Evolutionary conservation across 2,113 vertebrate species (phyloP), one percentile per base, ranked within the genome.

Genomic region (Oxyura jamaicensis): DNA sequence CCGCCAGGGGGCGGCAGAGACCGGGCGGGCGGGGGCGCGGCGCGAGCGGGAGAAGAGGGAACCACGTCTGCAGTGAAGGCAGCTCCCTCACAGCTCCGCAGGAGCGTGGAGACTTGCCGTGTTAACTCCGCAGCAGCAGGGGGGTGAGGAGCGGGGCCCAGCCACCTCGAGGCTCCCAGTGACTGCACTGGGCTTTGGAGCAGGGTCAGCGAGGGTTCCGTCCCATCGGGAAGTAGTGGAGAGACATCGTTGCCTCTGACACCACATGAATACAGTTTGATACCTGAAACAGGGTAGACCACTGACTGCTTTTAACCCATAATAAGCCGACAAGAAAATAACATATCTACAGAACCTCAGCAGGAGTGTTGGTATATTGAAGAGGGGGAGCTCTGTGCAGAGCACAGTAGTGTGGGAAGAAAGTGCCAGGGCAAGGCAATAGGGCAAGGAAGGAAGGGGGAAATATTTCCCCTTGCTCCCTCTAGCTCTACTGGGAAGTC

Each of bases 111-210:
- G 46, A 59, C 63, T 0, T 9, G 13, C 39, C 50, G 36, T 31
- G 6, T n/a, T 46, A 46, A 62, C 44, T 78, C 56, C 53, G 14
- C 3, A 39, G n/a, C 3, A 6, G 22, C 17, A 36, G 46, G 19
- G 19, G 35, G 69, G 11, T 13, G 72, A 44, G 56, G 41, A 50
- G 25, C 3, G 1, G 1, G 39, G 46, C 19, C 25, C 26, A 68
- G 5, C 8, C 28, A 53, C 31, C n/a, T 18, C 13, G 29, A 60
- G 71, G 4, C 7, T 22, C 2, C 0, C 39, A 17, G n/a, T 18
- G 72, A 77, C 9, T 26, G 22, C 18, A 4, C 6, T 3, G n/a
- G 44, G 29, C 39, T 69, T 56, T 39, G 74, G 55, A 74, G 41
- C 1, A 25, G 72, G 29, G 23, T 73, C 7, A 0, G 28, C 6